A percentile compares a stretch with the other conserved stretches of the same genome.
Conservation (phyloP, 2,113 vertebrate species). For the Osmerus eperlanus region DNA sequence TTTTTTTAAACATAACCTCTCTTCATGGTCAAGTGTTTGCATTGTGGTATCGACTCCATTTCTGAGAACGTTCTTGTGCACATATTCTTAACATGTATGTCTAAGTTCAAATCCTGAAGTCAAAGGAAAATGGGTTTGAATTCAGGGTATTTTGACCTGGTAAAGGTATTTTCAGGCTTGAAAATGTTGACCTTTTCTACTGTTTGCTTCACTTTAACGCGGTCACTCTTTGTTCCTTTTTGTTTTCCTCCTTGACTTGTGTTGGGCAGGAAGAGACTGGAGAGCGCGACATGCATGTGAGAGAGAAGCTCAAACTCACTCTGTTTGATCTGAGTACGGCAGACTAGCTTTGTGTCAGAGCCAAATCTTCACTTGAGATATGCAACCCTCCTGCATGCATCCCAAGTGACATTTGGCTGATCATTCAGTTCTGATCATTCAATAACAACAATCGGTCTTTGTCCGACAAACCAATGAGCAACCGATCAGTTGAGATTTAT, state of each 20-base stretch:
- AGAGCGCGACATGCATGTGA: conserved; percentile 60
- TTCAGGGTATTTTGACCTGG: too few relatives aligned
- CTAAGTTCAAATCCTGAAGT: neutral
- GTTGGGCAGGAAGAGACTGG: conserved; percentile 53
- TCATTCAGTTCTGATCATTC: too few relatives aligned
- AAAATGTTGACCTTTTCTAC: conserved; percentile 4
- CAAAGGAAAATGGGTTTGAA: too few relatives aligned
- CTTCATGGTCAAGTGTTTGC: neutral
- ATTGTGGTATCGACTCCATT: neutral
- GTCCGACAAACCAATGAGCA: too few relatives aligned
- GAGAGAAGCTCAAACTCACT: conserved; percentile 35
- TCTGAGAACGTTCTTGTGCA: neutral
- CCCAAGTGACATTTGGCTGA: too few relatives aligned
- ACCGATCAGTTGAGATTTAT: too few relatives aligned
- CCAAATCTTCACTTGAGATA: conserved; percentile 9
- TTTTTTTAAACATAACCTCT: too few relatives aligned
- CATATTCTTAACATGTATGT: neutral
- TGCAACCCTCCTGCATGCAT: neutral
- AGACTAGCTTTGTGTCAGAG: conserved; percentile 27
- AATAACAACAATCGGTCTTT: too few relatives aligned
- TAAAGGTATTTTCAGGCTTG: neutral
- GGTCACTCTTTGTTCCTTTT: conserved; percentile 39
- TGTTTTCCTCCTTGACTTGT: conserved; percentile 35
- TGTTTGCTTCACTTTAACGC: conserved; percentile 47
- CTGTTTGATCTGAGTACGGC: conserved; percentile 49